Conservation (phyloP, 2,113 vertebrate genomes). For the Nesoenas mayeri region DNA sequence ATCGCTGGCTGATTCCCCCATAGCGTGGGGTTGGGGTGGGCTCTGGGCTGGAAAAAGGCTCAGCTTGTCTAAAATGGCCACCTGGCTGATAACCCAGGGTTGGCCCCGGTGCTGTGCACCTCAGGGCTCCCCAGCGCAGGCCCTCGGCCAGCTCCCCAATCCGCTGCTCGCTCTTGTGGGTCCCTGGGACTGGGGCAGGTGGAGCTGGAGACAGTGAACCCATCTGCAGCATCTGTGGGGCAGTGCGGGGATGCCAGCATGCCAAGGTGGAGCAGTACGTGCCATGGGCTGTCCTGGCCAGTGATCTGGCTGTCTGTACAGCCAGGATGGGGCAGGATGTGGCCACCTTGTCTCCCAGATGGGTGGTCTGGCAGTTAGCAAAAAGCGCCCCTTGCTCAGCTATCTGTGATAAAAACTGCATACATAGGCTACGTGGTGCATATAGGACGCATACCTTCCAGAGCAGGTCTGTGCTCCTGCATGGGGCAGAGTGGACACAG, state of each 20-base stretch:
- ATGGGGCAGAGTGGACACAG: neutral
- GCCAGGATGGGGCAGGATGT: neutral
- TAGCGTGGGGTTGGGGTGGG: accelerated
- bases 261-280: neutral
- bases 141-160: neutral
- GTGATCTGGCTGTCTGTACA: neutral
- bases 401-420: neutral
- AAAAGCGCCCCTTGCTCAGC: neutral
- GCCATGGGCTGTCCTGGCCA: accelerated
- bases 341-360: neutral
- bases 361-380: neutral
- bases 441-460: neutral
- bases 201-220: neutral
- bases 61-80: neutral
- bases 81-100: neutral
- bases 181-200: neutral
- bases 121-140: neutral
- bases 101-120: neutral
- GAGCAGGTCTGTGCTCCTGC: neutral
- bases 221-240: neutral
- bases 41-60: neutral
- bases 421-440: accelerated
- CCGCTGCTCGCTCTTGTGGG: accelerated
- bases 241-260: neutral
- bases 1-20: neutral